phyloP scores from a whole-genome alignment of 2,797 vertebrate species.

The Poecilia wingei region DNA sequence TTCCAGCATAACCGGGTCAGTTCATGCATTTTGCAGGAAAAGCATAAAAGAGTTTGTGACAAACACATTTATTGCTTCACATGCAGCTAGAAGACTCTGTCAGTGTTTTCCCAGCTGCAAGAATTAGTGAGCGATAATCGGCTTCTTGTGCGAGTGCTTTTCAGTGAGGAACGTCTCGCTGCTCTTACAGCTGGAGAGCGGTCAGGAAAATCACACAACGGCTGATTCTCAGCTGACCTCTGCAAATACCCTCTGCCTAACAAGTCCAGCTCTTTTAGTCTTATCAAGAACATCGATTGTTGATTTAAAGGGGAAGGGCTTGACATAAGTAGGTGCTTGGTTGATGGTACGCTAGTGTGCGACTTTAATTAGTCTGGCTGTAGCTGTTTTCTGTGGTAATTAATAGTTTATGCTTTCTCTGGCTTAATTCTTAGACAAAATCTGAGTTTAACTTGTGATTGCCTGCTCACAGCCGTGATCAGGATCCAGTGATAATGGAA shows the following conservation, averaged over 20 bases:
- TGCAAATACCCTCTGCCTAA: background rate
- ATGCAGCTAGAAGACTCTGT: background rate
- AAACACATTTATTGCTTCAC: background rate
- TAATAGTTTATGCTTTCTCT: background rate
- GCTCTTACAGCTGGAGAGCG: background rate
- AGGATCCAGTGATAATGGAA: background rate
- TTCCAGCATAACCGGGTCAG: background rate
- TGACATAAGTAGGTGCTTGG: background rate
- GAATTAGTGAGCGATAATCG: background rate
- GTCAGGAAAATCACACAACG: background rate
- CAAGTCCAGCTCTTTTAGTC: background rate
- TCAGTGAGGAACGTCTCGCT: background rate
- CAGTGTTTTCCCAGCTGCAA: background rate
- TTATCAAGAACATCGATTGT: background rate
- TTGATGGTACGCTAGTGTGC: no score
- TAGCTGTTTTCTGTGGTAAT: background rate
- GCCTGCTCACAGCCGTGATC: background rate
- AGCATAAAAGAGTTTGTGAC: background rate
- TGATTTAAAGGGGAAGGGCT: background rate
- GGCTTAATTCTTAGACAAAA: background rate
- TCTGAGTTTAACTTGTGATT: background rate
- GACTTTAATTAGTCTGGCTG: background rate
- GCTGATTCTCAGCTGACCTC: constrained; percentile 1
- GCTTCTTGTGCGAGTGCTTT: background rate
- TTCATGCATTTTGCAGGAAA: constrained; percentile 17